A percentile compares a stretch with the other conserved stretches of the same genome.
Evolutionary conservation across 2,113 vertebrate genomes (phyloP).

Genomic region (Rhizomys pruinosus): DNA sequence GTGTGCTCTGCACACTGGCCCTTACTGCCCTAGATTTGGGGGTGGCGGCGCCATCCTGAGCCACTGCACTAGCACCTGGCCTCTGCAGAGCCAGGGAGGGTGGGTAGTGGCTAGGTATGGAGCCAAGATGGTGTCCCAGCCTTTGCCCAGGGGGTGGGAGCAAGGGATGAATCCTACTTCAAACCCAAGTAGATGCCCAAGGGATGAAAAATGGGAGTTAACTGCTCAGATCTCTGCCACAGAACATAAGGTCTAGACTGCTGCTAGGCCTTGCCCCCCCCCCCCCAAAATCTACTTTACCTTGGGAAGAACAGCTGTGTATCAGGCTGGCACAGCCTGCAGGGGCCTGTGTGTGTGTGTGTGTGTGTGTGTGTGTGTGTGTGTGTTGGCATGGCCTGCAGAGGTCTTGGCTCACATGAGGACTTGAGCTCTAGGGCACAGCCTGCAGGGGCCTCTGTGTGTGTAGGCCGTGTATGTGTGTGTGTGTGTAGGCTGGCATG

Average conservation of each 20-base stretch:
- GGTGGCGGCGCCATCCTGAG: no score
- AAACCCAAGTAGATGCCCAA: neutral
- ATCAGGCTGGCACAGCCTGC: no score
- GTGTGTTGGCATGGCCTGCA: accelerated
- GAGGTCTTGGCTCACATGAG: accelerated
- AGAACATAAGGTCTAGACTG: neutral
- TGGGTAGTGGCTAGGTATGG: neutral
- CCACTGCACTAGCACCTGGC: neutral
- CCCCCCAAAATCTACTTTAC: neutral
- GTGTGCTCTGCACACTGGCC: neutral
- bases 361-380: accelerated
- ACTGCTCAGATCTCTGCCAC: neutral
- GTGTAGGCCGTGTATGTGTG: no score
- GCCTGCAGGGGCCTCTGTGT: no score
- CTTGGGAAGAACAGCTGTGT: no score
- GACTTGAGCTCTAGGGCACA: neutral
- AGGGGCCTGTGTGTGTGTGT: no score
- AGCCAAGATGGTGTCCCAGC: neutral
- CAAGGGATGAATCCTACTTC: neutral
- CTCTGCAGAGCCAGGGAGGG: neutral
- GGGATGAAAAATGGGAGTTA: no score
- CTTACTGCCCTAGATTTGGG: neutral
- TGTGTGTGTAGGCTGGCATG: accelerated
- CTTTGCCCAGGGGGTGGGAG: no score
- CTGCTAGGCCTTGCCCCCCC: no score